Base-by-base conservation (phyloP, 2,888 invertebrate genomes). In the Linnaemya vulpina region DNA sequence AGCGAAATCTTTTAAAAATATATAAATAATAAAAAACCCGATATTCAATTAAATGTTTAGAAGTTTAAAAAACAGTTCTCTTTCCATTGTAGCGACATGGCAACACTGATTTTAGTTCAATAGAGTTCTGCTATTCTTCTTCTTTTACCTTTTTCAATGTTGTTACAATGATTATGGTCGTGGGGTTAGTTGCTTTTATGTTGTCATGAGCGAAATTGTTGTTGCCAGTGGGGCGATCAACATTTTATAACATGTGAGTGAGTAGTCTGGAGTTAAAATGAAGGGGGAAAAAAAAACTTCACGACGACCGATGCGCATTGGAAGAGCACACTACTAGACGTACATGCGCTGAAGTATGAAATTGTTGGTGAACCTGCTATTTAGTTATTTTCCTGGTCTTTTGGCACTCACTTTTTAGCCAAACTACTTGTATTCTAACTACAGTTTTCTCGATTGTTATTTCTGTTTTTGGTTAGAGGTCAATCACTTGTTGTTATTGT, bases 381-480 rank as follows among this genome's bases (percentile, higher is more conserved):
- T 65, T 71, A 22, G 15, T 68, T 68, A 10, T 55, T 20, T 60
- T 60, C 13, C 30, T 53, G 51, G 13, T 15, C 17, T 20, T 70
- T 17, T 51, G 30, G 49, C 38, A 40, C 43, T 58, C 38, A 40
- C 43, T 58, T 71, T 40, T 17, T 43, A 25, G 25, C n/a, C n/a
- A 55, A 40, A 55, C 40, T 62, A 38, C 22, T 70, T n/a, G 22
- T 43, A 63, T 40, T 73, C 55, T 51, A 49, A 67, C 73, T 49
- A 58, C 25, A 51, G 17, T 25, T 58, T n/a, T 40, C 30, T 55
- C 13, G 25, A 49, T 73, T 46, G 22, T 55, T 40, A 55, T 63
- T 65, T 22, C 71, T 65, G 49, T 58, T 65, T 75, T 82, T 68
- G 70, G 62, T 70, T 63, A 76, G 75, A 75, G 81, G 81, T 81